Percentiles rank a stretch among this genome's conserved stretches.
These are phyloP conservation scores for Chiridota heheva DNA, from an alignment of 35 echinoderm and acorn worm species.

Conservation along the genomic window DNA sequence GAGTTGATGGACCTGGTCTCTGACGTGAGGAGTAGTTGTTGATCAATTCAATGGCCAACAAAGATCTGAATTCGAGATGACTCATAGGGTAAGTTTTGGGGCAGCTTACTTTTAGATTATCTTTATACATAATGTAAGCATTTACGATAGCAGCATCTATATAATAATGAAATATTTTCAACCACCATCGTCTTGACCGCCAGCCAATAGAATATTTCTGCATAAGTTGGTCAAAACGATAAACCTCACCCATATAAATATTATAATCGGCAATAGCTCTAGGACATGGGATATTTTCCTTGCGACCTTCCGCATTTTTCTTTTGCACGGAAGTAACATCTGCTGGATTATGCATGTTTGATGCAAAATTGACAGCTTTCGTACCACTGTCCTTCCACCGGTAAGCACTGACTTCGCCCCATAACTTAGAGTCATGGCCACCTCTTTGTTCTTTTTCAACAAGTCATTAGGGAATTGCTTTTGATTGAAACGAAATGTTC, in stretches of 20 bases:
- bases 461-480: slow-evolving; percentile 20
- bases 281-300: slow-evolving; percentile 30
- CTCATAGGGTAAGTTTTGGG: too few species aligned
- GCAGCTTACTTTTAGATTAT: too few species aligned
- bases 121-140: too few species aligned
- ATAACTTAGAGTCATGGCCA: neutral
- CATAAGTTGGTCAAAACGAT: slow-evolving; percentile 13
- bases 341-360: slow-evolving; percentile 27
- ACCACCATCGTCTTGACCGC: slow-evolving; percentile 20
- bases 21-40: too few species aligned
- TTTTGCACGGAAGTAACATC: slow-evolving; percentile 25
- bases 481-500: slow-evolving; percentile 11
- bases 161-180: neutral
- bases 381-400: slow-evolving; percentile 4
- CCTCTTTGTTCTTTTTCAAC: slow-evolving; percentile 27
- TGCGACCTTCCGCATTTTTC: slow-evolving; percentile 24
- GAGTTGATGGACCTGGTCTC: too few species aligned
- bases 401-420: slow-evolving; percentile 18
- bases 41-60: too few species aligned
- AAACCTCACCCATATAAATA: slow-evolving; percentile 11
- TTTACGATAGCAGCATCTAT: neutral
- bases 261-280: neutral
- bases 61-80: too few species aligned
- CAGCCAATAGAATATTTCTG: slow-evolving; percentile 3
- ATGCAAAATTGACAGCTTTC: slow-evolving; percentile 19